These are phyloP conservation scores for Papilio protenor DNA, from an alignment of 2,888 invertebrate species.

Conservation along the genomic window DNA sequence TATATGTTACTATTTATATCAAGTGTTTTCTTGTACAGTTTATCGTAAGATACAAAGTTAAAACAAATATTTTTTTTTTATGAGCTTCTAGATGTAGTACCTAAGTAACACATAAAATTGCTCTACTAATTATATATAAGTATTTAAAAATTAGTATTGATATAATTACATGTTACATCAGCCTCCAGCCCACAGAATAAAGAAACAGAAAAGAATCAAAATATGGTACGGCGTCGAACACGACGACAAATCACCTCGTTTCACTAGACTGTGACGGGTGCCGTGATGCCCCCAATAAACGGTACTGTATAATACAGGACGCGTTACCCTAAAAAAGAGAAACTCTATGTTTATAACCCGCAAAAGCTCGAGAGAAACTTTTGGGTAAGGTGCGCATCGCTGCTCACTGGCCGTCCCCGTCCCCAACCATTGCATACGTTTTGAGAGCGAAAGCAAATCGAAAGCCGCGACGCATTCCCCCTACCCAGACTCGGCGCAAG, in stretches of 20 bases:
- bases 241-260: neutral
- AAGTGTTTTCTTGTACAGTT: neutral
- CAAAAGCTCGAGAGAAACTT: neutral
- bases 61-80: neutral
- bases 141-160: neutral
- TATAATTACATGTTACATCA: neutral
- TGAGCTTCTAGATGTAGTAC: too few relatives aligned
- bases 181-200: neutral
- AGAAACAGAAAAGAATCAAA: neutral
- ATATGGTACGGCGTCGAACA: neutral
- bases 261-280: neutral
- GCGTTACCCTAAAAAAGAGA: neutral
- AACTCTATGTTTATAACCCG: neutral
- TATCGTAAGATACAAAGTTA: neutral
- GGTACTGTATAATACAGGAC: neutral
- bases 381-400: neutral
- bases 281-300: neutral
- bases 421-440: neutral
- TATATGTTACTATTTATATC: slow-evolving; percentile 2
- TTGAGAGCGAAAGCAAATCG: neutral
- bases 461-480: neutral
- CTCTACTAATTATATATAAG: neutral
- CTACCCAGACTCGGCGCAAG: neutral
- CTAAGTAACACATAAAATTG: neutral
- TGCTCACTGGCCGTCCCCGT: neutral